Conservation (phyloP, 2,888 invertebrate genomes). For the Itoplectis maculator region DNA sequence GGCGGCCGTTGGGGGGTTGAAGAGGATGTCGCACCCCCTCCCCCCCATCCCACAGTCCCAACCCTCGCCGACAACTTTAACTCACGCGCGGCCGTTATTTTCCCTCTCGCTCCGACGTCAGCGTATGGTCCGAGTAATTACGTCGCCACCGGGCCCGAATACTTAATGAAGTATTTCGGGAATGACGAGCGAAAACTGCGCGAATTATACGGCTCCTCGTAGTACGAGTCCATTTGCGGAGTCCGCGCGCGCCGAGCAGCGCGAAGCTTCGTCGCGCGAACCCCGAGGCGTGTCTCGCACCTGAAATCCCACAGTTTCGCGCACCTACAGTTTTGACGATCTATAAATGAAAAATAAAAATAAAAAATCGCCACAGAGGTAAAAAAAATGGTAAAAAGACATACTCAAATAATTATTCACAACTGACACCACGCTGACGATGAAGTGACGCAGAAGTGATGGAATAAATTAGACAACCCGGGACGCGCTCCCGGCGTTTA, state of each 20-base stretch:
- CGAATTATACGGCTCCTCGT: constrained; percentile 53
- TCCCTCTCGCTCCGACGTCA: constrained; percentile 8
- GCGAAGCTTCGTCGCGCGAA: no score
- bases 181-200: constrained; percentile 57
- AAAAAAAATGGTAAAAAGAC: no score
- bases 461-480: no score
- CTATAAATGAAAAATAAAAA: no score
- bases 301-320: no score
- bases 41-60: not conserved
- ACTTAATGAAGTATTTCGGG: constrained; percentile 60
- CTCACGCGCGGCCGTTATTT: constrained; percentile 26
- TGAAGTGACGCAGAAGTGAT: no score
- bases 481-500: no score
- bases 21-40: not conserved
- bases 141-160: constrained; percentile 50
- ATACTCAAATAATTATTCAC: no score
- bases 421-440: no score
- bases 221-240: constrained; percentile 52
- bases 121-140: constrained; percentile 56
- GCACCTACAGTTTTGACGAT: no score
- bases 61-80: constrained; percentile 45
- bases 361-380: no score
- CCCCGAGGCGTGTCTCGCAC: no score
- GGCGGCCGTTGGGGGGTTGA: not conserved
- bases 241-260: not conserved